Percentiles rank a stretch among this genome's conserved stretches.
These are phyloP conservation scores for Enchytraeus crypticus DNA, from an alignment of 2,888 invertebrate genomes.

Conservation along the genomic window DNA sequence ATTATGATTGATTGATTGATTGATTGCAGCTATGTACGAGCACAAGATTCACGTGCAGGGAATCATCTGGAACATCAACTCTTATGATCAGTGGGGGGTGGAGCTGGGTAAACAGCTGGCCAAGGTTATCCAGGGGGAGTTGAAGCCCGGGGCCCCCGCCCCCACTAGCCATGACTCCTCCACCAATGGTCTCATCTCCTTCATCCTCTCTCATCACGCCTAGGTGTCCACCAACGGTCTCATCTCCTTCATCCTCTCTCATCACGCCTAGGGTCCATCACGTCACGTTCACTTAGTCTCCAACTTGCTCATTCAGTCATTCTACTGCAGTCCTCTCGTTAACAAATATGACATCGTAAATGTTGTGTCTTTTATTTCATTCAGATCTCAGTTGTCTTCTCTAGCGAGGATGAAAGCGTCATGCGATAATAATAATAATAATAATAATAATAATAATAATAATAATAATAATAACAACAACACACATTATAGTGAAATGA, in stretches of 20 bases:
- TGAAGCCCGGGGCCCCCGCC: conserved; percentile 55
- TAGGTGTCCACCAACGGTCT: not conserved
- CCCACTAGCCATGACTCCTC: conserved; percentile 76
- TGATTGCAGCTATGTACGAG: conserved; percentile 78
- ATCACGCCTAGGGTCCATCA: conserved; percentile 2
- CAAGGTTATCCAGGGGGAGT: conserved; percentile 93
- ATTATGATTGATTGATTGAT: too few species aligned
- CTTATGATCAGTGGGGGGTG: conserved; percentile 99
- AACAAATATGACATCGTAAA: too few species aligned
- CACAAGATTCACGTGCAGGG: conserved; percentile 99
- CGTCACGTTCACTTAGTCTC: not conserved
- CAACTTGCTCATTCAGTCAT: not conserved
- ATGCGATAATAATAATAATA: too few species aligned
- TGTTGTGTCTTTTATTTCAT: too few species aligned
- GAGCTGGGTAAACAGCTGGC: conserved; percentile 97
- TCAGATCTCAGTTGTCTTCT: too few species aligned
- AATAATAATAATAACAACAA: too few species aligned
- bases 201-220: conserved; percentile 56
- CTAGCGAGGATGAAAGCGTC: too few species aligned
- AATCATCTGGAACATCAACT: conserved; percentile 97
- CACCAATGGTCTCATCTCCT: conserved; percentile 94
- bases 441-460: too few species aligned
- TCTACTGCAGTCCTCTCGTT: not conserved
- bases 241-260: conserved; percentile 56
- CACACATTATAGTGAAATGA: too few species aligned